These are phyloP conservation scores for Scrobipalpa atriplicella DNA, from an alignment of 2,888 invertebrate species.

Conservation along the genomic window DNA sequence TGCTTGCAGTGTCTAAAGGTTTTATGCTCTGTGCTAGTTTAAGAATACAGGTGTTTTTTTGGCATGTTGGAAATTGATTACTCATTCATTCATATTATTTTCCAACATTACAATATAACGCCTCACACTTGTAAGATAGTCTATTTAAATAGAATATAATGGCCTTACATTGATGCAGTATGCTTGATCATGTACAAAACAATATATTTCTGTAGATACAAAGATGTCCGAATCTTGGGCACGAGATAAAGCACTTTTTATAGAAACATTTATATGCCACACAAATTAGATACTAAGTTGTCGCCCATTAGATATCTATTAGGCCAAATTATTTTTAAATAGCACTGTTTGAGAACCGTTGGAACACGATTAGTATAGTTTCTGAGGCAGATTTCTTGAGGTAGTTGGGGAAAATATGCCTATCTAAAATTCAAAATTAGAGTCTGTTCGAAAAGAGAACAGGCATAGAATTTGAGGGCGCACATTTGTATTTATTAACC, in stretches of 20 bases:
- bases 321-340: not conserved
- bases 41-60: not conserved
- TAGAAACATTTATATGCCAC: not conserved
- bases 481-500: too few species aligned
- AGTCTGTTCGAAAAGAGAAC: too few species aligned
- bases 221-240: not conserved
- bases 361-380: too few species aligned
- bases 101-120: not conserved
- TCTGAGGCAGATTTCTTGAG: too few species aligned
- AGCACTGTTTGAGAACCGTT: too few species aligned
- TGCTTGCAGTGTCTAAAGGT: not conserved
- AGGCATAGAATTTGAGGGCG: too few species aligned
- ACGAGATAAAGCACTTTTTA: not conserved
- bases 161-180: not conserved
- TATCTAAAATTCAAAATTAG: too few species aligned
- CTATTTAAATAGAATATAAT: constrained; percentile 7
- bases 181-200: not conserved
- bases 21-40: not conserved
- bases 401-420: too few species aligned
- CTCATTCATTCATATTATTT: too few species aligned
- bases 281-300: not conserved
- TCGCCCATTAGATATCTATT: not conserved
- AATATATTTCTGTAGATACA: not conserved
- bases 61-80: not conserved
- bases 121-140: not conserved